Evolutionary conservation across 2,888 invertebrate species (phyloP), one percentile per base, ranked within the genome.

Genomic region (Tubulanus polymorphus): DNA sequence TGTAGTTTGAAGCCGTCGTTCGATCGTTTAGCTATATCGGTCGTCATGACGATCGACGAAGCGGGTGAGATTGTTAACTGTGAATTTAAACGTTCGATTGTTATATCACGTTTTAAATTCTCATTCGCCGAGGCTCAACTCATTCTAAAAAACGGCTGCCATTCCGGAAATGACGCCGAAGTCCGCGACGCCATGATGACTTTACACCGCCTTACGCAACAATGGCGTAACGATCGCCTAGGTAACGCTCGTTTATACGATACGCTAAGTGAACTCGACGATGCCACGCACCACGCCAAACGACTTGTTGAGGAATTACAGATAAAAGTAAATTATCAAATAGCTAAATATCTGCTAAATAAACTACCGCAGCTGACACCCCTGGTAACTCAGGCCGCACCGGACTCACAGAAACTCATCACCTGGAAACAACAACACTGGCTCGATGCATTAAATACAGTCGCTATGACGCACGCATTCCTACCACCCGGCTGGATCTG

Each of bases 291-390:
- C 1, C 61, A 70, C 23, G 67, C 71, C 1, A 61, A 66, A 46
- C 59, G 63, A 48, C 51, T 76, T 58, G 61, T 73, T n/a, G 66
- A 73, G 52, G 76, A 76, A 62, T 59, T 75, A 35, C 61, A 68
- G 60, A 63, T 74, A 12, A 66, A 65, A 55, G 63, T 72, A 15
- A 69, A 73, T 59, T 61, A 60, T 35, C 63, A 71, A 49, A 65
- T 74, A 3, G 73, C 70, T 1, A 59, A 60, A 35, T 57, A 67
- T 23, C 61, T 76, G 27, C 41, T 65, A 12, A 51, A 56, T 6
- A 57, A 50, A 5, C 71, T 63, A 53, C 70, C 70, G 1, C 55
- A 64, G 15, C 54, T 54, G 10, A 67, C 65, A 2, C 75, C 74
- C 1, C 59, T 74, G 8, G 57, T 64, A 41, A 54, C 63, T 23